Evolutionary conservation across 2,113 vertebrate species (phyloP).

Genomic region (Pyrgilauda ruficollis): DNA sequence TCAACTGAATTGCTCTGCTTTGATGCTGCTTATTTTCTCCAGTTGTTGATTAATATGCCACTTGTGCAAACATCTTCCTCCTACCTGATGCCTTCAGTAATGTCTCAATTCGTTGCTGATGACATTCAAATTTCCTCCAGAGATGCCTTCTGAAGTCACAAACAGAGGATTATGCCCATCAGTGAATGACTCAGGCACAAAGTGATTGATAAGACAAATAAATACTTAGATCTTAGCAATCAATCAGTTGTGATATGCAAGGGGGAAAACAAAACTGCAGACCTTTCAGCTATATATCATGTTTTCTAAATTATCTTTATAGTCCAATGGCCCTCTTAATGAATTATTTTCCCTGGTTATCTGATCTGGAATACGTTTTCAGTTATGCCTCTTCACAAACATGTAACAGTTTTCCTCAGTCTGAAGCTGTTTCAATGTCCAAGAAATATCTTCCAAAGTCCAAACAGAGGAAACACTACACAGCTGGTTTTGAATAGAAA

Average conservation of each 20-base stretch:
- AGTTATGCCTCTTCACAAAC: background rate
- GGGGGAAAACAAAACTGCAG: background rate
- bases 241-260: constrained; percentile 49
- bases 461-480: background rate
- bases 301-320: constrained; percentile 7
- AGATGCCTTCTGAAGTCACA: constrained; percentile 43
- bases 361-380: background rate
- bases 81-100: constrained; percentile 27
- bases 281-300: background rate
- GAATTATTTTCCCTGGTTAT: background rate
- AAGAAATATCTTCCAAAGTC: background rate
- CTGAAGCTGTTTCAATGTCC: background rate
- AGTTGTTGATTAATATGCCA: background rate
- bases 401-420: background rate
- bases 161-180: constrained; percentile 41
- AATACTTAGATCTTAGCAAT: constrained; percentile 34
- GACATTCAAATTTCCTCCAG: constrained; percentile 53
- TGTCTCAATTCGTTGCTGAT: constrained; percentile 12
- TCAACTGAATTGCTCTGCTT: background rate
- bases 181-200: constrained; percentile 46
- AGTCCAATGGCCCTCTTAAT: background rate
- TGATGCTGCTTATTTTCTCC: background rate
- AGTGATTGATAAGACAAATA: constrained; percentile 61
- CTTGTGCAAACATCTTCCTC: constrained; percentile 9
- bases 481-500: background rate